Evolutionary conservation across 1,140 invertebrate species (phyloP).

Genomic region (Solenopsis fugax): DNA sequence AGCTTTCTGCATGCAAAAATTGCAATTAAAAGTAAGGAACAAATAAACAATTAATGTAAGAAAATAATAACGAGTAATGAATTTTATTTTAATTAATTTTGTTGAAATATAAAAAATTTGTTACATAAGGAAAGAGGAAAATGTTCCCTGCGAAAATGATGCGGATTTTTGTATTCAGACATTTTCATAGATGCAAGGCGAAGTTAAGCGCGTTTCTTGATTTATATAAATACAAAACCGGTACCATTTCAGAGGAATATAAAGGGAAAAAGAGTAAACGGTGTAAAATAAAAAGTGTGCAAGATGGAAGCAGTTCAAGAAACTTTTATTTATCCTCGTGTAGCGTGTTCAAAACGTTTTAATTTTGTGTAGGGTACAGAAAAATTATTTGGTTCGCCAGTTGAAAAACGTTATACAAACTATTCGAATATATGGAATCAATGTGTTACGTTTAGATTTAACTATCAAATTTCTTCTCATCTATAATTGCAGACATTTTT

Average conservation of each 20-base stretch:
- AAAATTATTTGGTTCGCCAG: constrained; percentile 22
- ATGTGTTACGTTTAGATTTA: not conserved
- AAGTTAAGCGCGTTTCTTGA: not conserved
- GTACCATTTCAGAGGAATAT: constrained; percentile 1
- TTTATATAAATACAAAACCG: constrained; percentile 38
- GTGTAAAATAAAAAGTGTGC: constrained; percentile 21
- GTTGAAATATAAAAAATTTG: not conserved
- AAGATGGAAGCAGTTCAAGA: constrained; percentile 34
- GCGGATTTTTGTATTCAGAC: constrained; percentile 12
- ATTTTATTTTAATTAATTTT: constrained; percentile 16
- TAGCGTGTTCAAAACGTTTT: constrained; percentile 38
- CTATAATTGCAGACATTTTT: not conserved
- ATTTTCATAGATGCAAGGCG: not conserved
- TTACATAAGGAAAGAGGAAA: not conserved
- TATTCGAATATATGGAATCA: not conserved
- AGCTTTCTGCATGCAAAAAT: not conserved
- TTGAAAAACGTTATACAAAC: constrained; percentile 18
- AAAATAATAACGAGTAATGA: not conserved
- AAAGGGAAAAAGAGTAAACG: not conserved
- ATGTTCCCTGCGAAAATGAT: not conserved
- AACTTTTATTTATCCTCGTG: constrained; percentile 43
- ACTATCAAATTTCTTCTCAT: not conserved
- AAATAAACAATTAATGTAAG: not conserved
- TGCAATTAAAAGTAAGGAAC: not conserved
- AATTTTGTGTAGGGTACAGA: constrained; percentile 24